Conservation (phyloP, 2,797 vertebrate genomes). For the Crotalus adamanteus region DNA sequence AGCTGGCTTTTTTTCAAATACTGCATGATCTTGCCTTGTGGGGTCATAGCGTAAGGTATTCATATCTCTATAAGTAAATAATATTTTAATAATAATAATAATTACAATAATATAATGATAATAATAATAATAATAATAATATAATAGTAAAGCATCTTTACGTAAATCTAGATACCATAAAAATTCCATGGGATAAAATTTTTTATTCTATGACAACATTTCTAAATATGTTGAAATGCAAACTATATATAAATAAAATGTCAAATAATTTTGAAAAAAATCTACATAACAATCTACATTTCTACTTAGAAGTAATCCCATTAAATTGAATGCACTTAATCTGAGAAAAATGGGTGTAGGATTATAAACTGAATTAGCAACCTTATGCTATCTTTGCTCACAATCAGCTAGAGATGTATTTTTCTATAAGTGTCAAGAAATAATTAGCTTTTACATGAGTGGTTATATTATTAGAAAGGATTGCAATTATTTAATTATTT, state of each 20-base stretch:
- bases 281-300: background rate
- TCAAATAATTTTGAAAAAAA: background rate
- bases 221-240: background rate
- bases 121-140: too few species aligned
- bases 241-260: background rate
- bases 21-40: conserved; percentile 82
- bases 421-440: background rate
- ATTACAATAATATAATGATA: background rate
- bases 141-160: background rate
- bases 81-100: background rate
- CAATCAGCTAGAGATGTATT: background rate
- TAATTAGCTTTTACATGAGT: background rate
- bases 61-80: conserved; percentile 73
- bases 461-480: background rate
- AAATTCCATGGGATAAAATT: background rate
- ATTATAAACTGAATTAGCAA: background rate
- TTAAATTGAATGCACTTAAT: background rate
- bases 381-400: background rate
- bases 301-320: background rate
- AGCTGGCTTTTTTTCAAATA: conserved; percentile 80
- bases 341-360: background rate
- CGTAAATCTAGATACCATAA: background rate
- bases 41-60: conserved; percentile 90
- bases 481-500: background rate
- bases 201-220: background rate